Evolutionary conservation across 2,797 vertebrate species (phyloP), one percentile per base, ranked within the genome.

Genomic region (Phataginus tricuspis): DNA sequence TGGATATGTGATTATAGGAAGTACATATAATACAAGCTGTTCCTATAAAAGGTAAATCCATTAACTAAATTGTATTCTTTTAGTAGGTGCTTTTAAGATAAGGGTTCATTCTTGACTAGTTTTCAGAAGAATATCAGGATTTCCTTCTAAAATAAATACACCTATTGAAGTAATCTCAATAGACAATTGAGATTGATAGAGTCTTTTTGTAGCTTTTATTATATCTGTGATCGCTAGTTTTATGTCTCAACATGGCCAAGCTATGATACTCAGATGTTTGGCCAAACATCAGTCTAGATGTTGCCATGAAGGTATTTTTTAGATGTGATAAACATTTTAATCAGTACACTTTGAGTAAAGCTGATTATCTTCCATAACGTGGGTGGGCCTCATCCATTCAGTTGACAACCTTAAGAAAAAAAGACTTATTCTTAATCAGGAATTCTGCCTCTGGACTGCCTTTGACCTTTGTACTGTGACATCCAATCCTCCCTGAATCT

Each of bases 1-100:
- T 69, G 45, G 55, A 21, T 78, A 85, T 55, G 9, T 64, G 18
- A 64, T 37, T 90, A 57, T 21, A 55, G 5, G 34, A 39, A 49
- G 0, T 6, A 4, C 0, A 0, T 16, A 18, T 29, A 63, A 55
- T 5, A n/a, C 19, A 80, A 2, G 15, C 2, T 39, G 1, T 27
- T 31, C 16, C 14, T 34, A 11, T 45, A 86, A 79, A 80, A 89
- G 8, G 2, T 39, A 77, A 85, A 80, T 2, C 15, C 2, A 37
- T 14, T 27, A 86, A 55, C 5, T 37, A 71, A 79, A 16, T 51
- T 61, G 7, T 69, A 29, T 61, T 68, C 45, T 82, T 88, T 55
- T 19, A 31, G 31, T 4, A 63, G 23, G 11, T 8, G 4, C 13
- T 29, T 55, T 57, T 78, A 0, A 53, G 55, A 39, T 69, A 49